Conservation (phyloP, 1,140 invertebrate genomes). For the Eupeodes corollae region DNA sequence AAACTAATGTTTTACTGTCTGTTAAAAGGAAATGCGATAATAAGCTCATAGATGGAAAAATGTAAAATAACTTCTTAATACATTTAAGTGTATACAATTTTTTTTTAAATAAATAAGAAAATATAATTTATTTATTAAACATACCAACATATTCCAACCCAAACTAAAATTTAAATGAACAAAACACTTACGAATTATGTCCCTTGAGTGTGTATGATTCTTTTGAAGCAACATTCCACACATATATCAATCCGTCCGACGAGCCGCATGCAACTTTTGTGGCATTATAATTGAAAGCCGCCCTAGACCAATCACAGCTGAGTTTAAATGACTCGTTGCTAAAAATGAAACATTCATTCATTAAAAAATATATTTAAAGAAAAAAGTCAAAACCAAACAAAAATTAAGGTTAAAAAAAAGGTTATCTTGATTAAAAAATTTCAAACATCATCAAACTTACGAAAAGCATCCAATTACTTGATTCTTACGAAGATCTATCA, state of each 20-base stretch:
- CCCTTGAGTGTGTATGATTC: conserved; percentile 77
- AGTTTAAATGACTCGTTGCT: conserved; percentile 92
- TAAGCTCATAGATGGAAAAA: no score
- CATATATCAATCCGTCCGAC: conserved; percentile 77
- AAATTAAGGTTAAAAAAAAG: neutral
- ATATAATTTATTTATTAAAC: no score
- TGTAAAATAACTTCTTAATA: no score
- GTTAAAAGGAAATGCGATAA: no score
- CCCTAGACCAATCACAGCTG: conserved; percentile 85
- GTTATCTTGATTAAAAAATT: neutral
- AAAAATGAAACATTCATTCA: conserved; percentile 10
- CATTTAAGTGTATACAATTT: no score
- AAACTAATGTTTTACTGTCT: no score
- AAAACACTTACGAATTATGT: conserved; percentile 60
- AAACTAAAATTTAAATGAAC: no score
- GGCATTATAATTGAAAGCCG: conserved; percentile 83
- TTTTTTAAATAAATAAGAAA: no score
- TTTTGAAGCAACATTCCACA: conserved; percentile 77
- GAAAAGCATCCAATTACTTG: conserved; percentile 79
- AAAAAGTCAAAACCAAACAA: neutral
- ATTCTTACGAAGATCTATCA: conserved; percentile 90
- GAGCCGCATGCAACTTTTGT: conserved; percentile 82
- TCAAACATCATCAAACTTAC: conserved; percentile 43
- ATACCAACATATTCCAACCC: no score
- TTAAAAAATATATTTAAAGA: neutral